A percentile compares a stretch with the other conserved stretches of the same genome.
Evolutionary conservation across 35 echinoderm and acorn worm species (phyloP).

Genomic region (Anneissia japonica): DNA sequence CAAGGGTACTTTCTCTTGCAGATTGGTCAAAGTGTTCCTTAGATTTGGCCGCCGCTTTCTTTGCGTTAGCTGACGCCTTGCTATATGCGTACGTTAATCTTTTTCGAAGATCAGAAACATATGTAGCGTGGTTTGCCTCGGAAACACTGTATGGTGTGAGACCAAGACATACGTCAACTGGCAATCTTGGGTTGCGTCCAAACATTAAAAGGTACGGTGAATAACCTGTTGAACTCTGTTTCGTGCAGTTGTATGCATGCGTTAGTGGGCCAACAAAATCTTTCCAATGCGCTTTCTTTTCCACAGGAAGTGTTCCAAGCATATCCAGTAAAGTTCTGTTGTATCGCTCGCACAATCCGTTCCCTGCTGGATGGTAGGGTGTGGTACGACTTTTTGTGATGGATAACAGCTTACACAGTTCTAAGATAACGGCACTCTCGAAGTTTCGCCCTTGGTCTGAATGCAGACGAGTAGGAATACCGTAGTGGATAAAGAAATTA

Average conservation of each 20-base stretch:
- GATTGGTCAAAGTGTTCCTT: neutral
- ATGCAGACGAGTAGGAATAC: neutral
- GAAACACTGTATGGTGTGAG: neutral
- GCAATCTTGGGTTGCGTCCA: neutral
- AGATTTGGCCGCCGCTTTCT: neutral
- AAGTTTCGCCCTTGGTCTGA: neutral
- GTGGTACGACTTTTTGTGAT: neutral
- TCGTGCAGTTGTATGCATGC: neutral
- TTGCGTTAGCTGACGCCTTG: neutral
- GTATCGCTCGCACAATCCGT: neutral
- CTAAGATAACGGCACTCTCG: neutral
- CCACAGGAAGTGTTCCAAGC: neutral
- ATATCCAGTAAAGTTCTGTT: neutral
- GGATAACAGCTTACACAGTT: neutral
- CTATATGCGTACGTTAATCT: constrained; percentile 3
- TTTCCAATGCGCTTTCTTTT: neutral
- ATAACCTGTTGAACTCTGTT: neutral
- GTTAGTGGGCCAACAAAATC: neutral
- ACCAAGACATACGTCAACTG: neutral
- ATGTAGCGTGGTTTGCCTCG: no score
- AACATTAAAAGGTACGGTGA: neutral
- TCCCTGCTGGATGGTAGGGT: neutral
- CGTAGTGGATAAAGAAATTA: neutral
- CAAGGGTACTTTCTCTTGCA: neutral
- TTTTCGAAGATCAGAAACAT: neutral